Base-by-base conservation (phyloP, 2,888 invertebrate genomes). In the Drosophila macrospina region DNA sequence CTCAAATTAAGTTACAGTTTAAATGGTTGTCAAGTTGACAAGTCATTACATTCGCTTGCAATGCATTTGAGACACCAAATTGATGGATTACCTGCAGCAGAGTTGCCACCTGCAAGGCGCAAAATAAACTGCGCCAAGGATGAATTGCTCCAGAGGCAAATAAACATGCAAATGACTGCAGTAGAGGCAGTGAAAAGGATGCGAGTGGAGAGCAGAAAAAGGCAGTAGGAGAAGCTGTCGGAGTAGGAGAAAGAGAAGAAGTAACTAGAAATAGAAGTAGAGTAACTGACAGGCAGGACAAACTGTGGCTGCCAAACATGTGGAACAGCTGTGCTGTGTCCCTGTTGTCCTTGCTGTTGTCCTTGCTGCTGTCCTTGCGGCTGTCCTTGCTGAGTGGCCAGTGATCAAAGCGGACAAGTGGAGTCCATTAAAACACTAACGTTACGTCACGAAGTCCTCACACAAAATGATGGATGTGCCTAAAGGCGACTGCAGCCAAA, bases 381-480 rank as follows among this genome's bases (percentile, higher is more conserved):
- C 37, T 57, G 10, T 73, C 61, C 30, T 54, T 41, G 50, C 7
- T 39, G 59, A 48, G 42, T 34, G 66, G 48, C 30, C 65, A 87
- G 82, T 80, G 85, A 83, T 87, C 88, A 88, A 76, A 78, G 78
- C 73, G 78, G 86, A 88, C 89, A 89, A 83, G 88, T 82, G 78
- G 73, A 89, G 78, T 89, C 87, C 83, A 89, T 89, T 90, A 90
- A 90, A 90, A 90, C 75, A 78, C 86, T 88, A 89, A 81, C 86
- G 78, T 78, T 80, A 83, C 80, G 86, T 88, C 89, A 83, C 76
- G 76, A 10, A 13, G 45, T 47, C 47, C 47, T 16, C 2, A 10
- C 72, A 3, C 74, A 30, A 37, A 81, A 83, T 90, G 90, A 90
- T 89, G 86, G 74, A 89, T 90, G 86, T 78, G 85, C 59, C 86